Conservation (phyloP, 2,113 vertebrate species). For the Erythrocercus mccallii region DNA sequence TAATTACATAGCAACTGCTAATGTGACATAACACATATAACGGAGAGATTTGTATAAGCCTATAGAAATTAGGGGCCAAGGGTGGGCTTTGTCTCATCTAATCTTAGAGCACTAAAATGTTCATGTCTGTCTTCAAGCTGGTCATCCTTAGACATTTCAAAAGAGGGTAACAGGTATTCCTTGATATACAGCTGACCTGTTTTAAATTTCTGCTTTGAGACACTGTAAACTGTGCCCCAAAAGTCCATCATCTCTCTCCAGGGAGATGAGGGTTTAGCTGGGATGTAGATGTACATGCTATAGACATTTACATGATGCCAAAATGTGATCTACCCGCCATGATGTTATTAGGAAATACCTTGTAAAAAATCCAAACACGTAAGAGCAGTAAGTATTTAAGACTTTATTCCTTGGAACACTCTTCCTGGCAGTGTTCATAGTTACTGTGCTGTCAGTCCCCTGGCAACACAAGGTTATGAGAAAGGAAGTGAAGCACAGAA, state of each 20-base stretch:
- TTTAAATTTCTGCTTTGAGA: not conserved
- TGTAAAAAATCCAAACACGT: not conserved
- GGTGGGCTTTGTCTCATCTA: not conserved
- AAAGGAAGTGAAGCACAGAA: not conserved
- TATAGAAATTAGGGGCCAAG: not conserved
- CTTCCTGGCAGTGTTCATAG: not conserved
- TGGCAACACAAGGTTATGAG: not conserved
- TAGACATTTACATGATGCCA: not conserved
- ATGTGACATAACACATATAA: not conserved
- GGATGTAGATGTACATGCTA: not conserved
- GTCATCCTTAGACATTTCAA: not conserved
- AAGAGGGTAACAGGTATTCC: not conserved
- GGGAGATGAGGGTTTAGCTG: not conserved
- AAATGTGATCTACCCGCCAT: not conserved
- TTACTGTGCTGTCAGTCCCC: not conserved
- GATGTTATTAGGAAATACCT: not conserved
- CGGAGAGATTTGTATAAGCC: not conserved
- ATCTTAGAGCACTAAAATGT: not conserved
- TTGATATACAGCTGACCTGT: not conserved
- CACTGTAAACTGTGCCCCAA: not conserved
- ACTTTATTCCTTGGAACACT: not conserved
- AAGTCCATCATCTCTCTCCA: not conserved
- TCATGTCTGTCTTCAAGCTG: accelerated
- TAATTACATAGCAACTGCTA: slow-evolving; percentile 23
- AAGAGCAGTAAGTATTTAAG: not conserved